Evolutionary conservation across 2,113 vertebrate genomes (phyloP).

Genomic region (Mungos mungo): DNA sequence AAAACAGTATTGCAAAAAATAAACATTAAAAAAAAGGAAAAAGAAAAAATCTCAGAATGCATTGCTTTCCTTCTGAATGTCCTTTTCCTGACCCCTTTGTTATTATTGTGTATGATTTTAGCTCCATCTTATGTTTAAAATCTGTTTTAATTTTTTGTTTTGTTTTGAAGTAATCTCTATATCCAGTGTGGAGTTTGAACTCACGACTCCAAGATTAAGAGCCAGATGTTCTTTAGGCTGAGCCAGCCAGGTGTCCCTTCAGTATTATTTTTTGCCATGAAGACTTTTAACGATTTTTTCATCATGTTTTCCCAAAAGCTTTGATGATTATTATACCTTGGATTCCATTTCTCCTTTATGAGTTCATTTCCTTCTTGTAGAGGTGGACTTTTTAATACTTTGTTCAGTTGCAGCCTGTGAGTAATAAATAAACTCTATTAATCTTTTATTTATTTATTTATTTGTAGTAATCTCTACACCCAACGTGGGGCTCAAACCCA

Average conservation of each 20-base stretch:
- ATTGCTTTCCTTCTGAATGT: background rate
- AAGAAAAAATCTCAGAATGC: background rate
- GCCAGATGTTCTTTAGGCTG: background rate
- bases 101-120: background rate
- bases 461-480: background rate
- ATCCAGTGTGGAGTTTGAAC: background rate
- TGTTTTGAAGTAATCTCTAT: background rate
- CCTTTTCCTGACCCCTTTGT: background rate
- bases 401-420: background rate
- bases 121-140: background rate
- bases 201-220: background rate
- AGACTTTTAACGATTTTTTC: background rate
- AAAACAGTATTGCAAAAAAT: too few species aligned
- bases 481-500: background rate
- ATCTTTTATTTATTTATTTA: background rate
- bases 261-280: background rate
- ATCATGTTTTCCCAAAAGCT: background rate
- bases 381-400: background rate
- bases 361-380: background rate
- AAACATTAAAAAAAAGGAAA: background rate
- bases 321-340: background rate
- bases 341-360: background rate
- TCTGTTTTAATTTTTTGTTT: background rate
- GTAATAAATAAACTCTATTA: background rate
- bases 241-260: background rate